phyloP scores from a whole-genome alignment of 2,888 invertebrate species.

The Onchidella celtica region DNA sequence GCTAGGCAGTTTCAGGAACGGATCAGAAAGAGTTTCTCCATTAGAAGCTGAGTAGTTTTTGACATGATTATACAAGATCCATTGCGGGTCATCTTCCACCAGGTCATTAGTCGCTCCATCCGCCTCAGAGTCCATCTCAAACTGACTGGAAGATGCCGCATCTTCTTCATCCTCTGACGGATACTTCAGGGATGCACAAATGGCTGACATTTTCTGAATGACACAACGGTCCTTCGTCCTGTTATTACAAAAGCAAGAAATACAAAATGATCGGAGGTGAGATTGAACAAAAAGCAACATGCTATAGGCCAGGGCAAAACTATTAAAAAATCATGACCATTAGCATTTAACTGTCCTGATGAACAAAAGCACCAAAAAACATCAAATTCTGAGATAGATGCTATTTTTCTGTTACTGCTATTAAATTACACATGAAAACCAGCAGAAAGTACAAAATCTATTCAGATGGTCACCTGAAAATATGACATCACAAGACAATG shows the following conservation, averaged over 20 bases:
- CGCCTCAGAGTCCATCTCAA: constrained; percentile 83
- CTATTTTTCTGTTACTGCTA: too few relatives aligned
- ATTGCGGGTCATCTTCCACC: constrained; percentile 84
- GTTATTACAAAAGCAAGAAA: background rate
- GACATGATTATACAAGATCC: constrained; percentile 93
- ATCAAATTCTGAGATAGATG: too few relatives aligned
- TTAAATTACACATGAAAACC: too few relatives aligned
- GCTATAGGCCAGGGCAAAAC: too few relatives aligned
- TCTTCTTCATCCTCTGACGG: constrained; percentile 62
- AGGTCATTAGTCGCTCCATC: constrained; percentile 67
- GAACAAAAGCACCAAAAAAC: too few relatives aligned
- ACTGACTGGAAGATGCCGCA: constrained; percentile 58
- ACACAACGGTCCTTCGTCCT: constrained; percentile 58
- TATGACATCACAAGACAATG: too few relatives aligned
- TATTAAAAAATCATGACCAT: too few relatives aligned
- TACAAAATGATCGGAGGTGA: background rate
- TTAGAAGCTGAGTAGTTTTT: constrained; percentile 79
- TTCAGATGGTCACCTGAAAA: too few relatives aligned
- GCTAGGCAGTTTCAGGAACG: constrained; percentile 95
- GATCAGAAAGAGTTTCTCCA: constrained; percentile 93
- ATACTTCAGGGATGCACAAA: constrained; percentile 69
- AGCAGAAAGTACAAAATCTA: too few relatives aligned
- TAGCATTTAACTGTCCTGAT: too few relatives aligned
- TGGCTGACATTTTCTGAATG: constrained; percentile 67
- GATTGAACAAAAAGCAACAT: background rate